Evolutionary conservation across 2,888 invertebrate species (phyloP).

Genomic region (Auanema freiburgensis): DNA sequence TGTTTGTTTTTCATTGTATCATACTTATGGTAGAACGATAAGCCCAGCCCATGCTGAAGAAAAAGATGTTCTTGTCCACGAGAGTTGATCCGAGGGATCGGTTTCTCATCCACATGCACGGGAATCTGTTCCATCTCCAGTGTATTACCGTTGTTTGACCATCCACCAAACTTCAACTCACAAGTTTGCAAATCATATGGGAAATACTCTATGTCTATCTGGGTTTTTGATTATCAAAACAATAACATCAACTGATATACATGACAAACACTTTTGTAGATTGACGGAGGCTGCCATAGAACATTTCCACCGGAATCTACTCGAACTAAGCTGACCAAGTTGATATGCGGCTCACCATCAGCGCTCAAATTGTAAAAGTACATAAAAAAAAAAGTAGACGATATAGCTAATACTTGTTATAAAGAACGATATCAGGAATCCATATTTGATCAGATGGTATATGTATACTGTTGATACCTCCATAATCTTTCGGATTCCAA

Average conservation of each 20-base stretch:
- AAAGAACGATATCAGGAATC: slow-evolving; percentile 90
- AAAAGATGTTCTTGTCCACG: slow-evolving; percentile 40
- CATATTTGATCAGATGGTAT: slow-evolving; percentile 94
- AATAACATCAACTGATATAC: slow-evolving; percentile 17
- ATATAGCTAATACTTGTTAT: slow-evolving; percentile 75
- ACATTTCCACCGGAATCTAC: slow-evolving; percentile 49
- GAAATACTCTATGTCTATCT: slow-evolving; percentile 66
- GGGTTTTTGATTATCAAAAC: slow-evolving; percentile 5
- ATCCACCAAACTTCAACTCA: slow-evolving; percentile 71
- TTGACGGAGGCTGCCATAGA: slow-evolving; percentile 51
- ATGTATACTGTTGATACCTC: slow-evolving; percentile 89
- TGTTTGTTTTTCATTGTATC: slow-evolving; percentile 11
- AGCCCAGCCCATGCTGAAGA: slow-evolving; percentile 45
- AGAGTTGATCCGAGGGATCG: slow-evolving; percentile 24
- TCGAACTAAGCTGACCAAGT: slow-evolving; percentile 41
- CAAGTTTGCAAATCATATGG: slow-evolving; percentile 54
- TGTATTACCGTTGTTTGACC: slow-evolving; percentile 80
- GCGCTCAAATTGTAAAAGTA: slow-evolving; percentile 36
- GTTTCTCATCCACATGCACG: slow-evolving; percentile 36
- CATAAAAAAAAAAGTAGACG: slow-evolving; percentile 1
- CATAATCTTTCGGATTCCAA: slow-evolving; percentile 91
- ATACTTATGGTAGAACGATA: slow-evolving; percentile 49
- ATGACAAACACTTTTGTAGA: slow-evolving; percentile 53
- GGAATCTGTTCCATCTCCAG: slow-evolving; percentile 49
- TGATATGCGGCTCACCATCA: slow-evolving; percentile 53